Conservation (phyloP, 2,113 vertebrate species). For the Dipodomys ordii region DNA sequence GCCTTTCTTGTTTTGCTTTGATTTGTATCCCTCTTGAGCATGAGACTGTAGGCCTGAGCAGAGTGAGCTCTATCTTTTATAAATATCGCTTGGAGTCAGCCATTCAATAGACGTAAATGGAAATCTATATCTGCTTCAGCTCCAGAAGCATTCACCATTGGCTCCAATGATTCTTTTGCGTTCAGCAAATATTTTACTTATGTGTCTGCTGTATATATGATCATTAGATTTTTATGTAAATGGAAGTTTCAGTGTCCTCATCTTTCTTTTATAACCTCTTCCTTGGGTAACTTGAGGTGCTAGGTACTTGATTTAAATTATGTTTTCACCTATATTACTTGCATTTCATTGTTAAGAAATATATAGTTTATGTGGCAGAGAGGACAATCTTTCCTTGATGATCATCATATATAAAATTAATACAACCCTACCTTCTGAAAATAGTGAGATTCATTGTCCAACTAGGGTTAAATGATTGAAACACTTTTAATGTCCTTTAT, state of each 20-base stretch:
- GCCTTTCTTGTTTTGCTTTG: background rate
- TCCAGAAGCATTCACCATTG: too few relatives aligned
- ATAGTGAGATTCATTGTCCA: background rate
- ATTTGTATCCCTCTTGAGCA: background rate
- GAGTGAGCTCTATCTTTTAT: background rate
- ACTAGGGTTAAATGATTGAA: background rate
- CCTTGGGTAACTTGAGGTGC: background rate
- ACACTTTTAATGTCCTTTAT: background rate
- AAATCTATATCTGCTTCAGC: background rate
- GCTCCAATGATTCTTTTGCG: background rate
- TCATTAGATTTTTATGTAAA: slow-evolving; percentile 3
- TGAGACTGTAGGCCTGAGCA: background rate
- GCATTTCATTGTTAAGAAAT: background rate
- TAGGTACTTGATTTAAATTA: background rate
- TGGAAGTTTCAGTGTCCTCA: background rate
- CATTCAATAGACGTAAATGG: background rate
- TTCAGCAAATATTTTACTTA: background rate
- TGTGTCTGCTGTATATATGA: background rate
- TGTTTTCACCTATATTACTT: background rate
- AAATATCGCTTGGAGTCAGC: background rate
- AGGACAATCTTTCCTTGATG: background rate
- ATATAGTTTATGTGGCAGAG: background rate
- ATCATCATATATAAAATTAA: background rate
- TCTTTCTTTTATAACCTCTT: slow-evolving; percentile 6
- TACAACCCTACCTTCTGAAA: background rate